Conservation (phyloP, 1,140 invertebrate genomes). For the Euborellia annulipes region DNA sequence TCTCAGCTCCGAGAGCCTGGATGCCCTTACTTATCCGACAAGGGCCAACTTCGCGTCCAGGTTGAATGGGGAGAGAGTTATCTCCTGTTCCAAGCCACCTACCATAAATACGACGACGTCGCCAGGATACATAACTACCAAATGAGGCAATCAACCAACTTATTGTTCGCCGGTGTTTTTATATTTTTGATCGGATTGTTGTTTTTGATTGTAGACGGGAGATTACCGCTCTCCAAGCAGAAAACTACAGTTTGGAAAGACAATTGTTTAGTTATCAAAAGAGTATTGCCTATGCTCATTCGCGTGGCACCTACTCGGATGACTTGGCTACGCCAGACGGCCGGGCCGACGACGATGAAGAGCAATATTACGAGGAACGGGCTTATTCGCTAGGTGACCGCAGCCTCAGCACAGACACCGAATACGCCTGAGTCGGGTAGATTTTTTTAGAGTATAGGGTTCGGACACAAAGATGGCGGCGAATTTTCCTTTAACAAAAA, state of each 20-base stretch:
- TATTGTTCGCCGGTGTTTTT: too few relatives aligned
- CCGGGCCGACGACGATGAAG: constrained; percentile 17
- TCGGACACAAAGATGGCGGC: background rate
- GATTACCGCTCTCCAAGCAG: constrained; percentile 63
- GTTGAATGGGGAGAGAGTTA: constrained; percentile 78
- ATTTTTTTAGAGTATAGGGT: too few relatives aligned
- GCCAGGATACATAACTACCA: constrained; percentile 70
- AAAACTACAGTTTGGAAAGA: constrained; percentile 71
- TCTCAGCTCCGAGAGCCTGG: constrained; percentile 44
- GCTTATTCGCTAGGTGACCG: constrained; percentile 35
- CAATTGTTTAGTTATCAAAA: constrained; percentile 79
- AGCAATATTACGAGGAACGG: constrained; percentile 21
- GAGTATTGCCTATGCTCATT: constrained; percentile 59
- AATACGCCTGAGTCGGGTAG: constrained; percentile 47
- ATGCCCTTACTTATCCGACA: constrained; percentile 58
- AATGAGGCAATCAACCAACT: constrained; percentile 45
- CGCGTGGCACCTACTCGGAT: constrained; percentile 31
- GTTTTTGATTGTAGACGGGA: constrained; percentile 43
- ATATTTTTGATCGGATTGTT: too few relatives aligned
- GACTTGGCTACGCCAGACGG: constrained; percentile 31
- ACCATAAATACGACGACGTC: constrained; percentile 76
- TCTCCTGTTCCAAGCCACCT: constrained; percentile 68
- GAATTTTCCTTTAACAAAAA: background rate
- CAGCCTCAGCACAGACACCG: constrained; percentile 50
- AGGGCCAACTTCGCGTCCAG: constrained; percentile 58